Conservation (phyloP, 2,113 vertebrate species). For the Notechis scutatus region DNA sequence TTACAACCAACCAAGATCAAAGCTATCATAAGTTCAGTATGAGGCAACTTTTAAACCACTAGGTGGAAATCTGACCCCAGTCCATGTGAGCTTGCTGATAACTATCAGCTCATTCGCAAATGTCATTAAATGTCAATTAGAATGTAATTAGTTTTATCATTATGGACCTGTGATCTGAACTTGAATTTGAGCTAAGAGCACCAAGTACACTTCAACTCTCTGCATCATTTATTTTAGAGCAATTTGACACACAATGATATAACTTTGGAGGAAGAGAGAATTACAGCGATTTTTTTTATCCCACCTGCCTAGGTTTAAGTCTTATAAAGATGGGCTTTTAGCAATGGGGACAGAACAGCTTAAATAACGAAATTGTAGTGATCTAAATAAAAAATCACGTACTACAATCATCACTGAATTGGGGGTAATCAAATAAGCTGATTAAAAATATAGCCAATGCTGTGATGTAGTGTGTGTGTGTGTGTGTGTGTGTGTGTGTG, state of each 20-base stretch:
- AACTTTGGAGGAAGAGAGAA: neutral
- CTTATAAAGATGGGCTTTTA: neutral
- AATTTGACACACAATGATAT: neutral
- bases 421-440: neutral
- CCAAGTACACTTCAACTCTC: neutral
- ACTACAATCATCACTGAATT: neutral
- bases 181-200: slow-evolving; percentile 27
- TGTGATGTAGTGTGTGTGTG: neutral
- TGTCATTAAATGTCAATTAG: slow-evolving; percentile 18
- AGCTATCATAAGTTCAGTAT: neutral
- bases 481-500: too few relatives aligned
- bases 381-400: neutral
- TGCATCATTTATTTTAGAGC: neutral
- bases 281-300: neutral
- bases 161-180: slow-evolving; percentile 1
- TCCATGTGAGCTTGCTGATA: slow-evolving; percentile 13
- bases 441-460: neutral
- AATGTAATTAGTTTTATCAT: slow-evolving; percentile 25
- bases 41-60: neutral
- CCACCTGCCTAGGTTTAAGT: neutral
- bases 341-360: neutral
- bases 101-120: slow-evolving; percentile 13
- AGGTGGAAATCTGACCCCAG: neutral
- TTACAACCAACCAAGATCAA: neutral
- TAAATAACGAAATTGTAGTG: neutral